Evolutionary conservation across 2,797 vertebrate species (phyloP), one percentile per base, ranked within the genome.

Genomic region (Eospalax fontanierii): DNA sequence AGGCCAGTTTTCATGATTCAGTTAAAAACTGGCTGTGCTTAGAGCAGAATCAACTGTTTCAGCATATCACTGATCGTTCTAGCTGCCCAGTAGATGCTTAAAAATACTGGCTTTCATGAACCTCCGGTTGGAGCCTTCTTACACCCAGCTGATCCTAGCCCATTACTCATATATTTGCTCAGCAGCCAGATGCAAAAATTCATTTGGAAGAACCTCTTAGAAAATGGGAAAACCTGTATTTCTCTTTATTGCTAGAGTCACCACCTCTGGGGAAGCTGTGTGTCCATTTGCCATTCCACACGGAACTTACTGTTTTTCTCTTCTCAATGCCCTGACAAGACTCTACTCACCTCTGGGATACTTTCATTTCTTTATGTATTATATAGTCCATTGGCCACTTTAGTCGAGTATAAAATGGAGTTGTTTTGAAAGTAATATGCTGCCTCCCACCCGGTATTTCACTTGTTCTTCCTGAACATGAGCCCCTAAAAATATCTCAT

Each of bases 1-100:
- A 82, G 91, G 89, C 93, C 86, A 78, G 73, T 87, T 95, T 95
- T 97, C 65, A 63, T 65, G 73, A 96, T 92, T 89, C 6, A 91
- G 92, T 91, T 87, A 89, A 92, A 94, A 79, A 33, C 61, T 91
- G 57, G 82, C 89, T 75, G 74, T n/a, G 66, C 30, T 66, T 54
- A 46, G 92, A 82, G 50, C 43, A 89, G 82, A 95, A 95, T 80
- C 75, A 43, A 91, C 92, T 87, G 76, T 94, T 90, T 57, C 74
- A 95, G 73, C 57, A 96, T 96, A 91, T 93, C 95, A 83, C 59
- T 96, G 95, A 95, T 84, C 78, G 24, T 71, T 90, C 14, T 26
- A 59, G 68, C 50, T 87, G 66, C 61, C 83, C 83, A 84, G 18
- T 61, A 89, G 88, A 95, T 91, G 83, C 92, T 94, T 81, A 43